Base-by-base conservation (phyloP, 1,140 invertebrate genomes). In the Calephelis nemesis region DNA sequence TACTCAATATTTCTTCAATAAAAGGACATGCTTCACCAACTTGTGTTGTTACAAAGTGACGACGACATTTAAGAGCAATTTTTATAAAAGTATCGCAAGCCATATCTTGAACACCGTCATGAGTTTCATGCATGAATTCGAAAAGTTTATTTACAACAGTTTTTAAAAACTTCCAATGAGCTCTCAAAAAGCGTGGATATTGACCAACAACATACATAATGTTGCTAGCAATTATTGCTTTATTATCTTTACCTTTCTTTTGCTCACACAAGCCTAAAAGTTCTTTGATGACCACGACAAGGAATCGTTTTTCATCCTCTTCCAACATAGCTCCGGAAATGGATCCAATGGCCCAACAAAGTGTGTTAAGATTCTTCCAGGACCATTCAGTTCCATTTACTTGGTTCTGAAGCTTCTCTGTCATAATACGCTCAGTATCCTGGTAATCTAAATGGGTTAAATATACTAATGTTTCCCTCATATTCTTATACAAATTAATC, bases 181-280 rank as follows among this genome's bases (percentile, higher is more conserved):
- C 98, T 78, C 98, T 93, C 49, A 99, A 93, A 93, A 99, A 99
- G 60, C 99, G 94, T 62, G 99, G 99, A 93, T 99, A 99, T 87
- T 99, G 99, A 39, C 99, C 99, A 47, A 99, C 99, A 72, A 99
- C 99, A 91, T 99, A 99, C 99, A 99, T 99, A 74, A 99, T 99
- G 90, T 99, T 99, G 70, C 98, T 99, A 7, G 99, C 99, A 83
- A 99, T 99, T 65, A 99, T 99, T 62, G 99, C 99, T 93, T 99
- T 99, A 90, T 99, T 99, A 91, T 99, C 99, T 93, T 99, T 99
- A 9, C 99, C 99, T 78, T 99, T 96, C 88, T 99, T 99, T 86
- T 99, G 98, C 90, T 99, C 99, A 92, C 99, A 99, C 10, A 99
- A 92, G 4, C 98, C 98, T 47, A 99, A 94, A 63, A 99, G 93